Evolutionary conservation across 2,113 vertebrate genomes (phyloP).

Genomic region (Actenoides lindsayi): DNA sequence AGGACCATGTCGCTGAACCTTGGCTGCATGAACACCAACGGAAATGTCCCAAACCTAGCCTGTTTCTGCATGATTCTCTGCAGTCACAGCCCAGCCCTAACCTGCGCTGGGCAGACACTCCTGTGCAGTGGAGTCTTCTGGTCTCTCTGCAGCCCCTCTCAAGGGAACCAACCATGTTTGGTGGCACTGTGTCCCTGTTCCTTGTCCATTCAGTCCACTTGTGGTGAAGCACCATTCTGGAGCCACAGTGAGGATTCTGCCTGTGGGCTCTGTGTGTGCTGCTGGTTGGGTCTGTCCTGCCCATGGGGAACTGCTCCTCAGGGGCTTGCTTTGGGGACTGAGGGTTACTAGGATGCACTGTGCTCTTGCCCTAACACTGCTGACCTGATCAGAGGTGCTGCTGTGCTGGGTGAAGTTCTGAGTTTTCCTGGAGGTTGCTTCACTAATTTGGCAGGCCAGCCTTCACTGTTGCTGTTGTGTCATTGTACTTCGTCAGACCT

Average conservation of each 20-base stretch:
- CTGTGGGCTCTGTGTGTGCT: background rate
- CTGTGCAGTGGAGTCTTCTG: background rate
- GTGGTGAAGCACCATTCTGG: background rate
- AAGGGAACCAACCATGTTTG: rapidly evolving
- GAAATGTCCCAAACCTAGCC: background rate
- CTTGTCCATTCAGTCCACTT: background rate
- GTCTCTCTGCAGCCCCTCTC: background rate
- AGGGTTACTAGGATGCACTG: rapidly evolving
- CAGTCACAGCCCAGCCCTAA: background rate
- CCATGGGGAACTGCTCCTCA: background rate
- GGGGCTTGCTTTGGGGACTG: rapidly evolving
- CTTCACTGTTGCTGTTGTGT: background rate
- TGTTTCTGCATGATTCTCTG: rapidly evolving
- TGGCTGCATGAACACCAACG: background rate
- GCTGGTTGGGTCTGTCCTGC: no score
- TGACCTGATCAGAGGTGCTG: no score
- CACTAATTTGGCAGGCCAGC: no score
- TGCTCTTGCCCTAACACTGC: background rate
- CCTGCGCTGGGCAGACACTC: background rate
- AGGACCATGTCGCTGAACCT: background rate
- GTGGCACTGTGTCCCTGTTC: background rate
- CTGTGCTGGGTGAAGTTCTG: background rate
- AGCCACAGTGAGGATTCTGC: rapidly evolving
- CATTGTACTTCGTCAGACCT: background rate
- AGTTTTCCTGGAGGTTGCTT: background rate